A percentile compares a stretch with the other conserved stretches of the same genome.
Evolutionary conservation across 2,797 vertebrate species (phyloP).

Genomic region (Pangasius krempfi): DNA sequence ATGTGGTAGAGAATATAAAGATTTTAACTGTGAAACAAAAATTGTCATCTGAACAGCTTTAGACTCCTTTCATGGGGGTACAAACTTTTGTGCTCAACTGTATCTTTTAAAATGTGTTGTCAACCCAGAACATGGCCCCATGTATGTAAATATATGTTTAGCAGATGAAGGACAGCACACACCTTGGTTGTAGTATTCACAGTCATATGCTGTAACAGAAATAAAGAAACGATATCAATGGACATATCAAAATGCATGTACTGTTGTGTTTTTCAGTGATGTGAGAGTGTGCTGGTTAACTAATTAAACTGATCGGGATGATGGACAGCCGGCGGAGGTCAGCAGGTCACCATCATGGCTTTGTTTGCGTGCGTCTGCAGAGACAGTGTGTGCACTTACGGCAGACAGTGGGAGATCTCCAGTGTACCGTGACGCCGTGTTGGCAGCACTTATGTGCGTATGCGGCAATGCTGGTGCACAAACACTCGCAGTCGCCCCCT

Average conservation of each 20-base stretch:
- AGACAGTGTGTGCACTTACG: constrained; percentile 76
- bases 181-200: constrained; percentile 99
- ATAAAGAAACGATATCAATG: constrained; percentile 19
- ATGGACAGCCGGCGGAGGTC: constrained; percentile 14
- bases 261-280: neutral
- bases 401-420: constrained; percentile 89
- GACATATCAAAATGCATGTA: neutral
- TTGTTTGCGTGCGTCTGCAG: constrained; percentile 23
- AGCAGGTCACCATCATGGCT: constrained; percentile 17
- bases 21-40: neutral
- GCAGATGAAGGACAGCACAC: constrained; percentile 59
- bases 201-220: constrained; percentile 79
- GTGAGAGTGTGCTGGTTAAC: neutral
- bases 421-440: constrained; percentile 87
- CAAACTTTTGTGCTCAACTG: neutral
- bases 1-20: neutral
- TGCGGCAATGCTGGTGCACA: constrained; percentile 93
- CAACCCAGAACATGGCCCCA: neutral
- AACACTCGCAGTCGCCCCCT: constrained; percentile 93
- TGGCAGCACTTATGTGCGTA: constrained; percentile 98
- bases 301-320: neutral
- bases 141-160: neutral
- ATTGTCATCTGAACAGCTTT: neutral
- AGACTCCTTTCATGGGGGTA: neutral
- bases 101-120: neutral